Evolutionary conservation across 1,140 invertebrate species (phyloP), one percentile per base, ranked within the genome.

Genomic region (Drosophila truncata): DNA sequence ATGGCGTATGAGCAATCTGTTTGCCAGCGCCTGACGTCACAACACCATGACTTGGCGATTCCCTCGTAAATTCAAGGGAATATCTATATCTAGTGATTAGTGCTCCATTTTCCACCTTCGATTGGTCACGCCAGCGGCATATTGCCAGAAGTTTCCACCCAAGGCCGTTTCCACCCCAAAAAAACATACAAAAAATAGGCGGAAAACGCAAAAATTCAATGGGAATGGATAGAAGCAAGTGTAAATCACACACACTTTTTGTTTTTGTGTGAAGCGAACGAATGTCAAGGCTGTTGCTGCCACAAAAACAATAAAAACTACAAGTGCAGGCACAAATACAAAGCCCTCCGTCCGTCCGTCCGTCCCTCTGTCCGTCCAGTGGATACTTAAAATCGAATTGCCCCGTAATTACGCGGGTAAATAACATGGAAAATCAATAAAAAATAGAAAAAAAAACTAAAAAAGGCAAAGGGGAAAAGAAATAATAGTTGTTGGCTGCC

Each of bases 351-450:
- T 23, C 31, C 16, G 63, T 35, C 18, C 23, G 39, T 20, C 31
- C 13, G 46, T 23, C 31, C 16, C 57, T 35, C 18, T n/a, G 39
- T 20, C 31, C 13, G 63, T 47, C 46, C 46, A 23, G 29, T 10
- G 47, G 27, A 35, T 70, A 70, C 66, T 70, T 70, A 46, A 67
- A 70, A 67, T 70, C 66, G 63, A 70, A 70, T 54, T 55, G 47
- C 47, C 66, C 63, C 49, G 44, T 78, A 78, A 78, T 78, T 78
- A 78, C 63, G 58, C 63, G 58, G 65, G 25, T 41, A 41, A 61
- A 54, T 35, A 46, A 44, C 63, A 70, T 67, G 52, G 57, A 74
- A 69, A 78, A 78, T 78, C 74, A 78, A 78, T 78, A 78, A 44
- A 77, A 76, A 16, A 8, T 3, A 11, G 2, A 18, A 4, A n/a